A percentile compares a stretch with the other conserved stretches of the same genome.
These are phyloP conservation scores for Synanthedon myopaeformis DNA, from an alignment of 2,888 invertebrate species.

Conservation along the genomic window DNA sequence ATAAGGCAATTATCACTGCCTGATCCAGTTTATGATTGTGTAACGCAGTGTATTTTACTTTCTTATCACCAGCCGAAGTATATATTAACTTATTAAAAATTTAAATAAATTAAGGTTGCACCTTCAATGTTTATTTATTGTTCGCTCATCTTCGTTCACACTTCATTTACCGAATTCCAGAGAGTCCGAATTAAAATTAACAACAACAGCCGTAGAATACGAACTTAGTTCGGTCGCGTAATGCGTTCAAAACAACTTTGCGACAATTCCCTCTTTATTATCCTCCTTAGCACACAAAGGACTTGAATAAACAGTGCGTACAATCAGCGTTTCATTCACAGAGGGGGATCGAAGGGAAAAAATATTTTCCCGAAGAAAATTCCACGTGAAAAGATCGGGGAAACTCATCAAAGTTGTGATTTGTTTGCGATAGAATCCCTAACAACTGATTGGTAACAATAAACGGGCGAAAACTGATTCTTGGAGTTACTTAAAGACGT, in stretches of 20 bases:
- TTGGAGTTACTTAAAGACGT: constrained; percentile 26
- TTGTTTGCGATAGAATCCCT: constrained; percentile 16
- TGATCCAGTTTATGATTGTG: too few species aligned
- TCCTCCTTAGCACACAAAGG: not conserved
- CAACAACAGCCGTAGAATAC: too few species aligned
- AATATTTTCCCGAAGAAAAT: not conserved
- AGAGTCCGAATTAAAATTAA: too few species aligned
- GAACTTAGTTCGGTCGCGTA: not conserved
- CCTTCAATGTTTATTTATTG: too few species aligned
- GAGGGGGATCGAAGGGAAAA: not conserved
- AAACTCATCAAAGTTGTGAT: constrained; percentile 40
- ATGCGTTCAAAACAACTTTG: not conserved
- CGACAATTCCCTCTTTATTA: not conserved
- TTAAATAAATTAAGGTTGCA: too few species aligned
- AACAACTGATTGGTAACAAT: constrained; percentile 26
- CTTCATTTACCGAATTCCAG: too few species aligned
- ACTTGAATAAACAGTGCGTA: not conserved
- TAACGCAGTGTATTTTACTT: too few species aligned
- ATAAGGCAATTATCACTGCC: too few species aligned
- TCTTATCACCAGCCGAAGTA: too few species aligned
- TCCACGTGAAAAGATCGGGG: constrained; percentile 5
- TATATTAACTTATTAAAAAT: too few species aligned
- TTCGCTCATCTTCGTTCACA: too few species aligned
- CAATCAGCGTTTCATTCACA: not conserved
- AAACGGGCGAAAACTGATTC: constrained; percentile 28